Evolutionary conservation across 1,140 invertebrate species (phyloP).

Genomic region (Phocides pigmalion): DNA sequence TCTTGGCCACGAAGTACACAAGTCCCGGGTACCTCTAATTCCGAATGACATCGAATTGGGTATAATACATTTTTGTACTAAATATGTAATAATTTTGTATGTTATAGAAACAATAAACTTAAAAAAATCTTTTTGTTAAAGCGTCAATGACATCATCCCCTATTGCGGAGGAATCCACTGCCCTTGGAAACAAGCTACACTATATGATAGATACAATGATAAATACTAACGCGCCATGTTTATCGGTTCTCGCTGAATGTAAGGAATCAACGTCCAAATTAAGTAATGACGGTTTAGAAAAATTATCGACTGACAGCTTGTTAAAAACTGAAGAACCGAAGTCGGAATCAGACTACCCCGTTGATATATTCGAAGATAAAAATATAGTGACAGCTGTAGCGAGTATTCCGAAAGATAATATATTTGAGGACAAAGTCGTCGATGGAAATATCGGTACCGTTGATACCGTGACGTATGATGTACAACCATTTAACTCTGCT

Average conservation of each 20-base stretch:
- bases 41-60: conserved; percentile 54
- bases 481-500: conserved; percentile 40
- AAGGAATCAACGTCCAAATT: conserved; percentile 40
- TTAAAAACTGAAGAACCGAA: conserved; percentile 38
- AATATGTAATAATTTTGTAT: no score
- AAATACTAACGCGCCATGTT: conserved; percentile 32
- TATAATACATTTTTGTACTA: conserved; percentile 19
- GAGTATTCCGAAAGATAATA: conserved; percentile 40
- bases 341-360: conserved; percentile 49
- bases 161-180: conserved; percentile 47
- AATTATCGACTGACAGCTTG: conserved; percentile 23
- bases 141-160: conserved; percentile 51
- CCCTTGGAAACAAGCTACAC: conserved; percentile 59
- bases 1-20: conserved; percentile 28
- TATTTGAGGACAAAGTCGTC: conserved; percentile 26
- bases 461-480: conserved; percentile 15
- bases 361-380: conserved; percentile 61
- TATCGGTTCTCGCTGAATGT: conserved; percentile 42
- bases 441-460: conserved; percentile 28
- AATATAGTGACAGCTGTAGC: conserved; percentile 58
- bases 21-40: conserved; percentile 53
- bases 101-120: no score
- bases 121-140: conserved; percentile 30
- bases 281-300: conserved; percentile 27
- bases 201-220: conserved; percentile 54